Conservation (phyloP, 2,888 invertebrate genomes). For the Erpobdella octoculata region DNA sequence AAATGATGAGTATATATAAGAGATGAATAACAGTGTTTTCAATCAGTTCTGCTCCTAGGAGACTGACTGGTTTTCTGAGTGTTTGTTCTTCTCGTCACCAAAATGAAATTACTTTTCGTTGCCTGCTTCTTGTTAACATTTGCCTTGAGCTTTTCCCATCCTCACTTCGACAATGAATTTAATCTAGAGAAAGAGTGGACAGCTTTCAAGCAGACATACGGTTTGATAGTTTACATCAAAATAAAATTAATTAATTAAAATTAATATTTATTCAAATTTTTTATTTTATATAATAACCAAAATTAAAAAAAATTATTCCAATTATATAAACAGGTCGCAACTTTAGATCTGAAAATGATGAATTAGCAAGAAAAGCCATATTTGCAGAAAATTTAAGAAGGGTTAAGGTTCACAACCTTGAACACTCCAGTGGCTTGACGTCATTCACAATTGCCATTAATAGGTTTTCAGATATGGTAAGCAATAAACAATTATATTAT, state of each 20-base stretch:
- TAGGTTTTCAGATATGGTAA: constrained; percentile 19
- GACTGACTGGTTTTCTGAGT: too few species aligned
- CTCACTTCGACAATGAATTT: background rate
- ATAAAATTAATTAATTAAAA: too few species aligned
- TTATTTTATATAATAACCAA: background rate
- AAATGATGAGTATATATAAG: too few species aligned
- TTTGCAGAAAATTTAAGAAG: constrained; percentile 15
- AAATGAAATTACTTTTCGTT: background rate
- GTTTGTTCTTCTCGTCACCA: too few species aligned
- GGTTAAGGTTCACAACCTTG: constrained; percentile 18
- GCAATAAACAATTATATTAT: background rate
- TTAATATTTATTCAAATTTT: background rate
- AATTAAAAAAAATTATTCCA: too few species aligned
- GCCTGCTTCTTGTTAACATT: background rate
- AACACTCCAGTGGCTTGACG: constrained; percentile 3
- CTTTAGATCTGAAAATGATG: background rate
- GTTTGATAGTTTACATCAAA: background rate
- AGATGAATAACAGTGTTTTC: too few species aligned
- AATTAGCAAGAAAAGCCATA: constrained; percentile 2
- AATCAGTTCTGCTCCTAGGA: too few species aligned
- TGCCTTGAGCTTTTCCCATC: background rate
- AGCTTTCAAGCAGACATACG: background rate
- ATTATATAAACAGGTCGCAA: too few species aligned
- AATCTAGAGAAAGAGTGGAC: background rate
- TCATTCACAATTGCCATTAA: constrained; percentile 14